phyloP scores from a whole-genome alignment of 1,140 invertebrate species.

The Drosophila ficusphila region DNA sequence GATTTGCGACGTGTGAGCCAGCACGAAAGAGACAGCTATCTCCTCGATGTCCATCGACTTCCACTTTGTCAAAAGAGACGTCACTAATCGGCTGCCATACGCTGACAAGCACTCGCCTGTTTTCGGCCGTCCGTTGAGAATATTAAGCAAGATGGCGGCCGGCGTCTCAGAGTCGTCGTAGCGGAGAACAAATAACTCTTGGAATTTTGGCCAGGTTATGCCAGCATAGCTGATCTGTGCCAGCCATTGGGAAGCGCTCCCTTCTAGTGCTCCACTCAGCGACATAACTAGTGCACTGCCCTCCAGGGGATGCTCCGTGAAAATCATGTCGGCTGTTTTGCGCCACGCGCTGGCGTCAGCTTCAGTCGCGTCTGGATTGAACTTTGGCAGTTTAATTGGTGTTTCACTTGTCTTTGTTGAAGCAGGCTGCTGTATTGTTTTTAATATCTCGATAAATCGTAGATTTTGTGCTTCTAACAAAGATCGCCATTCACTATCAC shows the following conservation, averaged over 20 bases:
- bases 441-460: constrained; percentile 4
- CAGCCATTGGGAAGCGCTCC: too few species aligned
- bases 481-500: not conserved
- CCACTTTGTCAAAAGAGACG: constrained; percentile 6
- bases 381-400: too few species aligned
- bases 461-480: not conserved
- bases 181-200: not conserved
- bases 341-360: constrained; percentile 5
- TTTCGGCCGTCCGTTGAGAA: constrained; percentile 3
- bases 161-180: constrained; percentile 1
- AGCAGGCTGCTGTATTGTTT: not conserved
- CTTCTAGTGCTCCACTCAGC: too few species aligned
- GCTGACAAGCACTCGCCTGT: not conserved
- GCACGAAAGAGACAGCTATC: constrained; percentile 5
- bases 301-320: too few species aligned
- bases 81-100: constrained; percentile 1
- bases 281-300: too few species aligned
- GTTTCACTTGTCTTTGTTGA: too few species aligned
- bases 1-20: not conserved
- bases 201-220: constrained; percentile 1
- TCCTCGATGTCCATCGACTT: constrained; percentile 3
- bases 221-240: constrained; percentile 1
- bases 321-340: constrained; percentile 1
- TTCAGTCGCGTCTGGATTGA: too few species aligned
- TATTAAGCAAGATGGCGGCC: not conserved